These are phyloP conservation scores for Eubasilissa splendida DNA, from an alignment of 2,888 invertebrate genomes.

Conservation along the genomic window DNA sequence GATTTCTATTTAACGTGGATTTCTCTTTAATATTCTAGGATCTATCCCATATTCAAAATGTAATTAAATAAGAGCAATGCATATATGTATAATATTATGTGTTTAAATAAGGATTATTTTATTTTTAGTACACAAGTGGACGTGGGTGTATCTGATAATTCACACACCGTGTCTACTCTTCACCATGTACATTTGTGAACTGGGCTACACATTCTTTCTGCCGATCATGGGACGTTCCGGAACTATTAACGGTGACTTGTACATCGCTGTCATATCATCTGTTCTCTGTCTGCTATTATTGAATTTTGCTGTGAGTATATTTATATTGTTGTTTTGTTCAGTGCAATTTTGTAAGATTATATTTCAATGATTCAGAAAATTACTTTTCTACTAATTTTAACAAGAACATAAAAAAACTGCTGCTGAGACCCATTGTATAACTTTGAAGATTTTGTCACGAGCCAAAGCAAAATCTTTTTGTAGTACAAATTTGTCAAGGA, in stretches of 20 bases:
- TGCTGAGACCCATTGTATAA: background rate
- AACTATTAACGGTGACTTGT: constrained; percentile 67
- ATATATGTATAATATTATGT: background rate
- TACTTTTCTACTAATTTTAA: background rate
- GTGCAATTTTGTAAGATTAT: background rate
- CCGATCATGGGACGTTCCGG: constrained; percentile 68
- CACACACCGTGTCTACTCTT: constrained; percentile 61
- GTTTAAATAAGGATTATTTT: background rate
- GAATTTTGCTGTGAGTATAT: constrained; percentile 47
- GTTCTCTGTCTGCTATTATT: constrained; percentile 64
- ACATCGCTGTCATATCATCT: constrained; percentile 65
- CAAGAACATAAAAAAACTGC: background rate
- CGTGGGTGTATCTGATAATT: constrained; percentile 61
- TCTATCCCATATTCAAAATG: no score
- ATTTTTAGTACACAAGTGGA: constrained; percentile 60
- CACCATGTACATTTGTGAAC: constrained; percentile 61
- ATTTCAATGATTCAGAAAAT: background rate
- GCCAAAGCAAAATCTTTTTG: no score
- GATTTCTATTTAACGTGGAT: no score
- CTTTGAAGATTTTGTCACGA: no score
- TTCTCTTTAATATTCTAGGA: no score
- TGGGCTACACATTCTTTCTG: constrained; percentile 61
- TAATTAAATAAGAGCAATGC: background rate
- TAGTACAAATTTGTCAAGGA: no score
- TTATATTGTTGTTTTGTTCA: background rate